Conservation (phyloP, 1,140 invertebrate genomes). For the Anthonomus grandis region DNA sequence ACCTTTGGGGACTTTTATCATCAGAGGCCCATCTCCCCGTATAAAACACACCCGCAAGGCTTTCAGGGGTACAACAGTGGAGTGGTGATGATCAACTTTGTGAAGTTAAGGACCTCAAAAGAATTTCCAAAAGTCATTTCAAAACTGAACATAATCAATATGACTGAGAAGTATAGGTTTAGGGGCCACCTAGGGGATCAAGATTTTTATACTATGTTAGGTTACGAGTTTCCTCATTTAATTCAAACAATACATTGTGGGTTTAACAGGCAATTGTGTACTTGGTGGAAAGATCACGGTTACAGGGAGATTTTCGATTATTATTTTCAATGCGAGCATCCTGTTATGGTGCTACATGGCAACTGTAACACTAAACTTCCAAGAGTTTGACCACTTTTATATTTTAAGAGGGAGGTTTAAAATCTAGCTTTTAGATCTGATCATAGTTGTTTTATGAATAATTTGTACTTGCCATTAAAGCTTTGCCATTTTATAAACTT, state of each 20-base stretch:
- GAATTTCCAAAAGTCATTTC: conserved; percentile 46
- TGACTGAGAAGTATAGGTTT: conserved; percentile 68
- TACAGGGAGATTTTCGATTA: conserved; percentile 72
- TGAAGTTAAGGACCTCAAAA: conserved; percentile 63
- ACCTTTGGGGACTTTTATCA: conserved; percentile 46
- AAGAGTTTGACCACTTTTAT: too few species aligned
- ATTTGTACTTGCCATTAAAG: too few species aligned
- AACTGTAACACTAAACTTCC: conserved; percentile 82
- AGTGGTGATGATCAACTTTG: conserved; percentile 70
- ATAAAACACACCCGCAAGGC: conserved; percentile 52
- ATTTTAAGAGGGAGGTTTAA: too few species aligned
- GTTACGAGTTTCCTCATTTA: conserved; percentile 66
- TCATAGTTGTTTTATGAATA: too few species aligned
- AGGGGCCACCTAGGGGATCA: conserved; percentile 82
- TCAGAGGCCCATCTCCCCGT: conserved; percentile 18
- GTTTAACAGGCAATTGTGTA: conserved; percentile 83
- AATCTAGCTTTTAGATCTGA: too few species aligned
- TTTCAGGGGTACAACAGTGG: conserved; percentile 81
- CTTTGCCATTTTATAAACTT: too few species aligned
- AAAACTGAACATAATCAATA: conserved; percentile 55
- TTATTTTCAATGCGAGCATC: conserved; percentile 72
- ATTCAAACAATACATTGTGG: conserved; percentile 76
- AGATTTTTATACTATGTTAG: conserved; percentile 79
- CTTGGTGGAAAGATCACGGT: conserved; percentile 79
- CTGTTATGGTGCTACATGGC: conserved; percentile 75